Conservation (phyloP, 1,140 invertebrate species). For the Helicoverpa zea region DNA sequence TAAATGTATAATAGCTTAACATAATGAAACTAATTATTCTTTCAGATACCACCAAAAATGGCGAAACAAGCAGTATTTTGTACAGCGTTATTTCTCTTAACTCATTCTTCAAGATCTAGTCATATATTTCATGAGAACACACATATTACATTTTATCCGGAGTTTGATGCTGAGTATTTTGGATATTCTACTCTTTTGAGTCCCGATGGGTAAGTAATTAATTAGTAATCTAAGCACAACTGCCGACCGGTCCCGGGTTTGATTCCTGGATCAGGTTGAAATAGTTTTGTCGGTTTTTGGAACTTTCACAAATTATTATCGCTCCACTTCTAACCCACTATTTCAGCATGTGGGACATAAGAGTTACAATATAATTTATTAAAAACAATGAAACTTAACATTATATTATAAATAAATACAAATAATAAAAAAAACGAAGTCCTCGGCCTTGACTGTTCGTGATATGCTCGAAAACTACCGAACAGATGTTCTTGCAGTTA, state of each 20-base stretch:
- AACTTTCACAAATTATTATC: too few species aligned
- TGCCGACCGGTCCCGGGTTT: too few species aligned
- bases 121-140: constrained; percentile 67
- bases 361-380: too few species aligned
- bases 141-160: constrained; percentile 61
- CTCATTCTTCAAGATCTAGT: constrained; percentile 10
- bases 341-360: too few species aligned
- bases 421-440: too few species aligned
- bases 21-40: neutral
- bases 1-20: neutral
- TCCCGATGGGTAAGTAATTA: constrained; percentile 58
- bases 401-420: too few species aligned
- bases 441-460: too few species aligned
- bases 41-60: constrained; percentile 2
- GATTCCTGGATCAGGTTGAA: too few species aligned
- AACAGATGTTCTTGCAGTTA: neutral
- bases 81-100: neutral
- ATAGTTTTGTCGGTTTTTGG: too few species aligned
- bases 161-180: constrained; percentile 64
- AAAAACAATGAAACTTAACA: too few species aligned
- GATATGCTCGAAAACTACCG: too few species aligned
- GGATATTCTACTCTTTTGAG: constrained; percentile 66
- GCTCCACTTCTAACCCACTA: too few species aligned
- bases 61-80: neutral
- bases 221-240: neutral